These are phyloP conservation scores for Augiades crinisus DNA, from an alignment of 2,888 invertebrate species.

Conservation along the genomic window DNA sequence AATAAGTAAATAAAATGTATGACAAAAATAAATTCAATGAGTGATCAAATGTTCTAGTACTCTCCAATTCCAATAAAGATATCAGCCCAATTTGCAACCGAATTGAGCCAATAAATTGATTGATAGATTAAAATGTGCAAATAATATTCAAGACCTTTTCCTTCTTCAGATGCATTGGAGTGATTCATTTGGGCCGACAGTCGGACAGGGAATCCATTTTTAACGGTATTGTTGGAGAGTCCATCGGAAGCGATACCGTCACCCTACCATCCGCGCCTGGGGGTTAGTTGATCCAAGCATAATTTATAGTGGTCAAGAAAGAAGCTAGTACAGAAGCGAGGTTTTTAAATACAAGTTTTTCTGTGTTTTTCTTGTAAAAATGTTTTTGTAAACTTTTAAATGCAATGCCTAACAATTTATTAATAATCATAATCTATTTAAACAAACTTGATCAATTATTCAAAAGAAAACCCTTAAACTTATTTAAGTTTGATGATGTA, in stretches of 20 bases:
- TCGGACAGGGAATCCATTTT: conserved; percentile 65
- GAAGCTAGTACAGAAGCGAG: too few relatives aligned
- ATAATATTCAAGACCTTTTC: conserved; percentile 33
- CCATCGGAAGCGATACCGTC: conserved; percentile 47
- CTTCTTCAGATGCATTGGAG: conserved; percentile 45
- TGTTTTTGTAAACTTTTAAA: too few relatives aligned
- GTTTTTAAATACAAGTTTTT: too few relatives aligned
- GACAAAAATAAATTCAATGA: too few relatives aligned
- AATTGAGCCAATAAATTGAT: conserved; percentile 29
- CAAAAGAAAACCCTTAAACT: too few relatives aligned
- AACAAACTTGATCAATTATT: too few relatives aligned
- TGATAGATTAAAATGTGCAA: conserved; percentile 35
- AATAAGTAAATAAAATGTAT: too few relatives aligned
- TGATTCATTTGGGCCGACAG: conserved; percentile 66
- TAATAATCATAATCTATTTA: too few relatives aligned
- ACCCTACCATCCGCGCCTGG: conserved; percentile 35
- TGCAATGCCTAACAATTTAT: too few relatives aligned
- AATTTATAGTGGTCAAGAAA: conserved; percentile 57
- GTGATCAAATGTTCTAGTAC: too few relatives aligned
- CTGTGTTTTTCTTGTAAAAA: too few relatives aligned
- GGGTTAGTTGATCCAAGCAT: conserved; percentile 57
- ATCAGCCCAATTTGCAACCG: conserved; percentile 3
- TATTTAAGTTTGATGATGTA: too few relatives aligned
- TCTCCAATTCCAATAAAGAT: neutral
- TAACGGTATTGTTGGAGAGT: conserved; percentile 70